These are phyloP conservation scores for Molanna angustata DNA, from an alignment of 2,888 invertebrate genomes.

Conservation along the genomic window DNA sequence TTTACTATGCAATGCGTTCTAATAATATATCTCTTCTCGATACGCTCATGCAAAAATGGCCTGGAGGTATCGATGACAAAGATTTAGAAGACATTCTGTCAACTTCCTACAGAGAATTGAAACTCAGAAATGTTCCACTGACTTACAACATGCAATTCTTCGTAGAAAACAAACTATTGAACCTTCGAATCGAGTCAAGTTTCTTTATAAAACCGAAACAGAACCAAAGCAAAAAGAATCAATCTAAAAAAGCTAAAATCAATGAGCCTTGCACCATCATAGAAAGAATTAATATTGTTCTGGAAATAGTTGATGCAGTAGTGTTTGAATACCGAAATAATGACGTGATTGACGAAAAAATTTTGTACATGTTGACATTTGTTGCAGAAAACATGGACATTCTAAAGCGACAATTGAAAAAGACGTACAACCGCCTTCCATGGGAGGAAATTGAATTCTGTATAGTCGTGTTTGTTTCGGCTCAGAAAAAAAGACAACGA, in stretches of 20 bases:
- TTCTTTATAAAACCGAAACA: neutral
- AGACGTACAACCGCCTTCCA: neutral
- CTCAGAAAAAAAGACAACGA: neutral
- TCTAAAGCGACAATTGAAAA: conserved; percentile 5
- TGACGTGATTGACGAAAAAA: neutral
- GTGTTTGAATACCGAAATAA: neutral
- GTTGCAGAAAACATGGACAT: conserved; percentile 7
- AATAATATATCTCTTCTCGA: neutral
- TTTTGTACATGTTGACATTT: conserved; percentile 2
- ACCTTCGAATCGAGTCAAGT: neutral
- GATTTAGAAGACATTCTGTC: neutral
- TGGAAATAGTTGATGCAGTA: neutral
- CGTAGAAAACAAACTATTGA: neutral
- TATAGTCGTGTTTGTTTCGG: neutral
- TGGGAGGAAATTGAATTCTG: conserved; percentile 16
- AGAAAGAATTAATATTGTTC: neutral
- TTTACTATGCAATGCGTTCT: neutral
- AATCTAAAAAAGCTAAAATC: too few relatives aligned
- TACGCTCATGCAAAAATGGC: neutral
- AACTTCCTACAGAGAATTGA: neutral
- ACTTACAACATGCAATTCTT: neutral
- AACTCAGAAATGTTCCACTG: conserved; percentile 3
- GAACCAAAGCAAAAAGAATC: too few relatives aligned
- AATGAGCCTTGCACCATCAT: neutral
- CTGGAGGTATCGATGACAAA: neutral